Evolutionary conservation across 2,113 vertebrate genomes (phyloP).

Genomic region (Dryoscopus gambensis): DNA sequence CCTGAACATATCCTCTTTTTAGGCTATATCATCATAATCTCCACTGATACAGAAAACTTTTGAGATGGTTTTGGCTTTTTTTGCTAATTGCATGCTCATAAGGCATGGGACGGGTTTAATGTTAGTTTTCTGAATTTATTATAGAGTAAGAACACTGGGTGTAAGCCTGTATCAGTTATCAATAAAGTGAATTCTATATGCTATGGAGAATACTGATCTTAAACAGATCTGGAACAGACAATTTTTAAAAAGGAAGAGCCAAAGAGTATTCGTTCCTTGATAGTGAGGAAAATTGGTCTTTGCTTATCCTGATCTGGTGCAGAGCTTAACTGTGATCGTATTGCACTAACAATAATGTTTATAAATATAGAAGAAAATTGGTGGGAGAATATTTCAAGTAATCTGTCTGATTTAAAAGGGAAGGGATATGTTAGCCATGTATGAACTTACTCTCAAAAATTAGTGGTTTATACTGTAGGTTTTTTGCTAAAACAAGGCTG

Average conservation of each 20-base stretch:
- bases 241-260: background rate
- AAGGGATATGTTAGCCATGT: background rate
- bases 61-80: background rate
- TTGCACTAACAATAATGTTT: background rate
- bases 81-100: background rate
- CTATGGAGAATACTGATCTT: background rate
- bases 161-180: background rate
- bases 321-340: background rate
- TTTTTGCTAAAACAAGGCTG: background rate
- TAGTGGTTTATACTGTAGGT: background rate
- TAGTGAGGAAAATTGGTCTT: slow-evolving; percentile 3
- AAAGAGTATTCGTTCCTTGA: background rate
- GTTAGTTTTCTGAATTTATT: background rate
- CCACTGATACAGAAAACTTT: background rate
- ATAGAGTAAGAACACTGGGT: background rate
- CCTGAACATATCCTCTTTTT: background rate
- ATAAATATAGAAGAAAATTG: slow-evolving; percentile 15
- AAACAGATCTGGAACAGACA: background rate
- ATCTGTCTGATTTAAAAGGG: background rate
- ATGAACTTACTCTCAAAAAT: background rate
- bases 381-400: background rate
- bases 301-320: background rate
- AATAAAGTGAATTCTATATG: background rate
- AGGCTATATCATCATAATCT: background rate
- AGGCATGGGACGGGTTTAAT: background rate